These are phyloP conservation scores for Paraescarpia echinospica DNA, from an alignment of 1,140 invertebrate genomes.

Conservation along the genomic window DNA sequence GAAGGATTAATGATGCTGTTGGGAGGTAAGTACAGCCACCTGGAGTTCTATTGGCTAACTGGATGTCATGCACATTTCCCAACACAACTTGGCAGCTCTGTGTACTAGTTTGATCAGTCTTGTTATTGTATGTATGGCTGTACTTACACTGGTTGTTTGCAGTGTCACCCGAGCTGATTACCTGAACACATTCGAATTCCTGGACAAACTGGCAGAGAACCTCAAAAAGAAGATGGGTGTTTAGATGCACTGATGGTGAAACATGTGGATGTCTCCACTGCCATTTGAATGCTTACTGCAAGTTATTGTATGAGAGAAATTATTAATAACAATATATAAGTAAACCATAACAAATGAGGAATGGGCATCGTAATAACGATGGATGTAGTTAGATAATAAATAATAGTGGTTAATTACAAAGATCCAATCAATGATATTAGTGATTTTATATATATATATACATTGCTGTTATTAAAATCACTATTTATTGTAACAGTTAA, in stretches of 20 bases:
- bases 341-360: not conserved
- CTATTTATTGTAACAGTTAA: conserved; percentile 9
- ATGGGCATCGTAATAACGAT: too few relatives aligned
- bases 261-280: not conserved
- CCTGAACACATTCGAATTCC: conserved; percentile 95
- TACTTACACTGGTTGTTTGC: conserved; percentile 35
- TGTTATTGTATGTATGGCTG: too few relatives aligned
- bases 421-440: not conserved
- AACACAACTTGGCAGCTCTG: too few relatives aligned
- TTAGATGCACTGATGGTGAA: not conserved
- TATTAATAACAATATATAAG: not conserved
- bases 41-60: too few relatives aligned
- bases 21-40: too few relatives aligned
- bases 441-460: not conserved
- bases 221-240: conserved; percentile 68
- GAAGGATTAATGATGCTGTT: too few relatives aligned
- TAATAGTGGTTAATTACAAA: too few relatives aligned
- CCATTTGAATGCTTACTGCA: not conserved
- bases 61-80: too few relatives aligned
- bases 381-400: not conserved
- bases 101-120: too few relatives aligned
- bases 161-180: conserved; percentile 83
- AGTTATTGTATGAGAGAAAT: not conserved
- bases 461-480: not conserved
- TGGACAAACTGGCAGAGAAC: conserved; percentile 94